Evolutionary conservation across 23 tunicate species (phyloP), one percentile per base, ranked within the genome.

Genomic region (Phallusia fumigata): DNA sequence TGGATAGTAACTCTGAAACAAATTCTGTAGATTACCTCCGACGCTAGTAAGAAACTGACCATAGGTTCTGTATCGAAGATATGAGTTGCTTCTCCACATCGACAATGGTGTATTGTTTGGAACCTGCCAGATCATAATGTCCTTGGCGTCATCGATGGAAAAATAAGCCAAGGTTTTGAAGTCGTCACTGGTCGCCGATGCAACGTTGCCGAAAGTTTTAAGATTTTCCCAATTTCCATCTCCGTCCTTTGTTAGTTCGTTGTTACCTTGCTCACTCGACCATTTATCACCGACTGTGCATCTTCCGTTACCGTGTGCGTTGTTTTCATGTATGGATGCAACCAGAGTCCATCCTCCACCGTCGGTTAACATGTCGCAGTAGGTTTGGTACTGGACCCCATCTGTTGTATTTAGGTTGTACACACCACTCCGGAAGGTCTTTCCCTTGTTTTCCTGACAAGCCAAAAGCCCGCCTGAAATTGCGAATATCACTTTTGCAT

Each of bases 281-380:
- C 86, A 83, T 0, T 75, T 52, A 75, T 83, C 86, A 8, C 86
- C 86, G 5, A 51, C 28, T 49, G 86, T 83, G 12, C 86, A 83
- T 75, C 36, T 83, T 15, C 86, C 86, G 31, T 75, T 83, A 33
- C 10, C 44, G 22, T 34, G 44, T 44, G 75, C 52, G 65, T 83
- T 83, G 80, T 83, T 83, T 75, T 83, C 86, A 51, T 83, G 80
- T 22, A 83, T 36, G 18, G 86, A 75, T 0, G 86, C 86, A 33
- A 83, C 74, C 15, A 83, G 80, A 75, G 86, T 83, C 86, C 86
- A 83, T 0, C 86, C 86, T 51, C 86, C 86, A 36, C 73, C 80
- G 74, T 75, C 34, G 18, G 72, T 75, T 13, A 30, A 19, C 85
- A 82, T 65, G 53, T 69, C 58, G 31, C 85, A 82, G 52, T 65